phyloP scores from a whole-genome alignment of 2,113 vertebrate species.

The Indicator maculatus region DNA sequence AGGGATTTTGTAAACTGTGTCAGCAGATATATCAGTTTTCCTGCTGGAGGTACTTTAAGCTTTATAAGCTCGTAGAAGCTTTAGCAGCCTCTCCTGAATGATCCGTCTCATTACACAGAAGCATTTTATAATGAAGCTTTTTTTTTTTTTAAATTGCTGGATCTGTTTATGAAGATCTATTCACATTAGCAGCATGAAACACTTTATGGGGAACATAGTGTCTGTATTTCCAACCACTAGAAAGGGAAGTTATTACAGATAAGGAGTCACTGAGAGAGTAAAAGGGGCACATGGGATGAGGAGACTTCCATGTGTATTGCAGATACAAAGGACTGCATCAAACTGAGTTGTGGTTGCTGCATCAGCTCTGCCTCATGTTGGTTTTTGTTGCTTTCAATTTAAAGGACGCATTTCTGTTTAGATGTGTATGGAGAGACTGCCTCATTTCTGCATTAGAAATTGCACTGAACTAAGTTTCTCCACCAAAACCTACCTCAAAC shows the following conservation, averaged over 20 bases:
- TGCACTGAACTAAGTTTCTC: not conserved
- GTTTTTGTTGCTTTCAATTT: not conserved
- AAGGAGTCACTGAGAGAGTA: not conserved
- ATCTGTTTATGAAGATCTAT: not conserved
- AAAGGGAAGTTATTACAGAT: not conserved
- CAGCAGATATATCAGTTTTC: not conserved
- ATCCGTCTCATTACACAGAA: not conserved
- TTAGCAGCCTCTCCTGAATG: not conserved
- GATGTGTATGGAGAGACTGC: not conserved
- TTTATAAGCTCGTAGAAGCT: not conserved
- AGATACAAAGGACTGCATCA: not conserved
- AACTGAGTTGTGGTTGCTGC: not conserved
- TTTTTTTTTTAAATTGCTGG: not conserved
- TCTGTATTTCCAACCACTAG: not conserved
- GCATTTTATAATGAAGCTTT: not conserved
- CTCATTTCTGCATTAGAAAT: not conserved
- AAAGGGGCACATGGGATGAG: not conserved
- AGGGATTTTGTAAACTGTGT: not conserved
- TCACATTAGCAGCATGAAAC: not conserved
- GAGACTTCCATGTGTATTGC: not conserved
- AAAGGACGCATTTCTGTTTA: not conserved
- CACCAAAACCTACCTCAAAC: not conserved
- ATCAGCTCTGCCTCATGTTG: not conserved
- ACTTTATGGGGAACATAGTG: not conserved
- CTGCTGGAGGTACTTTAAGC: not conserved